Conservation (phyloP, 2,113 vertebrate genomes). For the Prietella phreatophila region DNA sequence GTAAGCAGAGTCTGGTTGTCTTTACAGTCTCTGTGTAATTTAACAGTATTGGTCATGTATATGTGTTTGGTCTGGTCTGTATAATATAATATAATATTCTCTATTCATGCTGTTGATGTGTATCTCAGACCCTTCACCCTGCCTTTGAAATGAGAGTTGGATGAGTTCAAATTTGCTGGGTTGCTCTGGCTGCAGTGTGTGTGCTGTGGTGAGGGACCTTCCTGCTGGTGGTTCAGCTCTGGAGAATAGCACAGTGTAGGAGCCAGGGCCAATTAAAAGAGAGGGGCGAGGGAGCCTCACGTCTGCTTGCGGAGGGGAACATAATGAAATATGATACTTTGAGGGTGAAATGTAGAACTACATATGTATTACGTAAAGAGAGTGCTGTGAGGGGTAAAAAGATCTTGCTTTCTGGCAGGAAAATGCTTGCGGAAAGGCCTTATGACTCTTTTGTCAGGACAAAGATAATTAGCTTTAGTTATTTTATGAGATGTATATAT, state of each 20-base stretch:
- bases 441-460: not conserved
- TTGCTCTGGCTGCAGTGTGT: conserved; percentile 12
- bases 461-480: not conserved
- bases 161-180: conserved; percentile 14
- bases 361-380: conserved; percentile 5
- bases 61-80: not conserved
- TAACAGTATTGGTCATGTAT: not conserved
- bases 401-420: not conserved
- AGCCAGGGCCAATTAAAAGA: conserved; percentile 66
- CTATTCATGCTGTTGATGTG: not conserved
- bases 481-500: not conserved
- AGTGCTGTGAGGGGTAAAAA: conserved; percentile 40
- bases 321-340: conserved; percentile 60
- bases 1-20: conserved; percentile 52
- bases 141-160: not conserved
- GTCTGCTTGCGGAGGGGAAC: conserved; percentile 55
- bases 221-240: conserved; percentile 61
- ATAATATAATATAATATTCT: not conserved
- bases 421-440: not conserved
- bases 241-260: conserved; percentile 55
- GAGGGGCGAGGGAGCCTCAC: conserved; percentile 53
- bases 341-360: conserved; percentile 29
- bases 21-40: conserved; percentile 57
- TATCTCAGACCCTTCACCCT: not conserved
- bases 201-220: conserved; percentile 68